A percentile compares a stretch with the other conserved stretches of the same genome.
These are phyloP conservation scores for Tokudaia tokunoshimensis DNA, from an alignment of 2,797 vertebrate species.

Conservation along the genomic window DNA sequence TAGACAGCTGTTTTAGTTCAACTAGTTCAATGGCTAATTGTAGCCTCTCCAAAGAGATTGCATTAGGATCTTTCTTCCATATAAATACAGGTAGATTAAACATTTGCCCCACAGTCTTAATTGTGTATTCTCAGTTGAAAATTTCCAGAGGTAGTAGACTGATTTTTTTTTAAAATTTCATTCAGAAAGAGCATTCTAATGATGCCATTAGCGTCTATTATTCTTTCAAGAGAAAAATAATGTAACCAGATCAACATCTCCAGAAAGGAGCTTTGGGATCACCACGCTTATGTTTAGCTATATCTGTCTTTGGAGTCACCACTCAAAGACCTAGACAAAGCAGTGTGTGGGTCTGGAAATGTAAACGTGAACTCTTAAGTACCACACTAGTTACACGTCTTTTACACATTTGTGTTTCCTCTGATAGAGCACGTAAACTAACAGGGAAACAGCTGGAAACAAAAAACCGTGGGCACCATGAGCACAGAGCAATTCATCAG, in stretches of 20 bases:
- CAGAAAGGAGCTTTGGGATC: neutral
- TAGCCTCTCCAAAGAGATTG: neutral
- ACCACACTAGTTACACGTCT: neutral
- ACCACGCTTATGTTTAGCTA: neutral
- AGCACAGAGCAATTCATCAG: constrained; percentile 33
- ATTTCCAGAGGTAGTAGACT: neutral
- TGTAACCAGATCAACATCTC: neutral
- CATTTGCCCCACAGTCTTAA: neutral
- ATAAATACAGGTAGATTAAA: neutral
- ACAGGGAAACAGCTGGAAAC: constrained; percentile 40
- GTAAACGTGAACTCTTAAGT: neutral
- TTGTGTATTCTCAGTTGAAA: neutral
- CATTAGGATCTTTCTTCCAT: neutral
- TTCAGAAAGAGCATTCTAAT: constrained; percentile 27
- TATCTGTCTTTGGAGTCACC: neutral
- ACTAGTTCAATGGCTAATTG: neutral
- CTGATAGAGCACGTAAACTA: neutral
- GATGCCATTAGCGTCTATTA: constrained; percentile 10
- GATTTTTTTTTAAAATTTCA: neutral
- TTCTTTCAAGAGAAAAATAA: neutral
- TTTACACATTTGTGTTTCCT: neutral
- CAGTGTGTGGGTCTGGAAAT: neutral
- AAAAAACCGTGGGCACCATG: neutral
- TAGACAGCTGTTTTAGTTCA: neutral
- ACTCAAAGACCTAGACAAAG: constrained; percentile 2